These are phyloP conservation scores for Drosophila mettleri DNA, from an alignment of 2,888 invertebrate species.

Conservation along the genomic window DNA sequence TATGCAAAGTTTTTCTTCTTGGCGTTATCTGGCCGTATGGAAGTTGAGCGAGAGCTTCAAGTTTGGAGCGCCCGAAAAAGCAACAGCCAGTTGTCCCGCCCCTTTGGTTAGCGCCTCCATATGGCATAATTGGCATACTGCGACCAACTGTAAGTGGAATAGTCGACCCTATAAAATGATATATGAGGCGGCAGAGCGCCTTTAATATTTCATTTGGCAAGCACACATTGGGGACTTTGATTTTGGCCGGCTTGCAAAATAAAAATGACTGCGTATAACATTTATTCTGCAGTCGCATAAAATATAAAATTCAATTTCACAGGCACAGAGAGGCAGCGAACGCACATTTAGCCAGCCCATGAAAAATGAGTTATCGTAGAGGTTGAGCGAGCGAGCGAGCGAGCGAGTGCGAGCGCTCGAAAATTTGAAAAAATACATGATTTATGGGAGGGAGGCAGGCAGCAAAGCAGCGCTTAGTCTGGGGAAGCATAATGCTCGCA, in stretches of 20 bases:
- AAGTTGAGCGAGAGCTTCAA: constrained; percentile 46
- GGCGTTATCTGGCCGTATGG: constrained; percentile 53
- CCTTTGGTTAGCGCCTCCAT: constrained; percentile 20
- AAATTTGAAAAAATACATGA: constrained; percentile 59
- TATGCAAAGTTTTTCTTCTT: constrained; percentile 72
- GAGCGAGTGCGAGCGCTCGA: constrained; percentile 17
- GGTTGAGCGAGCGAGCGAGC: neutral
- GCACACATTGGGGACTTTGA: constrained; percentile 70
- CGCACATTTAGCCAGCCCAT: constrained; percentile 56
- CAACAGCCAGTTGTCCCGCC: constrained; percentile 43
- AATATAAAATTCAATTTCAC: constrained; percentile 68
- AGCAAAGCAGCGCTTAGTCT: constrained; percentile 25
- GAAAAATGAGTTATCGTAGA: constrained; percentile 55
- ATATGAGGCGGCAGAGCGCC: constrained; percentile 26
- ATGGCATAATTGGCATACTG: constrained; percentile 58
- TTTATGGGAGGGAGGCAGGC: constrained; percentile 48
- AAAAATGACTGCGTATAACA: constrained; percentile 60
- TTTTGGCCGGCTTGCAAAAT: constrained; percentile 33
- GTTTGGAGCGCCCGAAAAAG: constrained; percentile 19
- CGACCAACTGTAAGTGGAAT: constrained; percentile 27
- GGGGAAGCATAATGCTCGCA: constrained; percentile 38
- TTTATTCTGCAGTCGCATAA: constrained; percentile 49
- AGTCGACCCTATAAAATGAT: constrained; percentile 28
- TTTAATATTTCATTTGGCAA: constrained; percentile 64
- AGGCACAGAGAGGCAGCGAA: constrained; percentile 26